A percentile compares a stretch with the other conserved stretches of the same genome.
phyloP scores from a whole-genome alignment of 2,797 vertebrate species.

The Aplochiton taeniatus region DNA sequence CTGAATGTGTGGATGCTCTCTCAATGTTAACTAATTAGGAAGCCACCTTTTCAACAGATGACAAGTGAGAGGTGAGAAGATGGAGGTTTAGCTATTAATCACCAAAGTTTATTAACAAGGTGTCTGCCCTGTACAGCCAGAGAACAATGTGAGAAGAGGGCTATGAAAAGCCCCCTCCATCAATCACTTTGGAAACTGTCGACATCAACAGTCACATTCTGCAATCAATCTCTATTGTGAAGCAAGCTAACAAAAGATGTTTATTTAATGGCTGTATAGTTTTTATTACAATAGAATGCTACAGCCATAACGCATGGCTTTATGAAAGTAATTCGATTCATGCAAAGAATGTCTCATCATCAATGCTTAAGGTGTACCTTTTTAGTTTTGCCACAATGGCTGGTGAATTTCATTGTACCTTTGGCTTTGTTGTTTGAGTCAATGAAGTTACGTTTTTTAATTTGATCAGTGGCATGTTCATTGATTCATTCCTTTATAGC shows the following conservation, averaged over 20 bases:
- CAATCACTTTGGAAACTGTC: slow-evolving; percentile 50
- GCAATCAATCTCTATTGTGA: slow-evolving; percentile 1
- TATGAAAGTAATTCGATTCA: too few species aligned
- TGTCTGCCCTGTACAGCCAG: slow-evolving; percentile 53
- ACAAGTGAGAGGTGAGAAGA: slow-evolving; percentile 55
- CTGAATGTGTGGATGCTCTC: slow-evolving; percentile 45
- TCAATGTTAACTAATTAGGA: slow-evolving; percentile 68
- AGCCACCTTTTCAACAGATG: slow-evolving; percentile 43
- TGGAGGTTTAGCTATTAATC: slow-evolving; percentile 64
- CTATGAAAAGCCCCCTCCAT: slow-evolving; percentile 48
- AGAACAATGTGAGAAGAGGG: slow-evolving; percentile 60
- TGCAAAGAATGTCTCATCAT: too few species aligned
- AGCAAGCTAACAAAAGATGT: not conserved
- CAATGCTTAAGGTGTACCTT: too few species aligned
- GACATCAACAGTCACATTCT: slow-evolving; percentile 20
- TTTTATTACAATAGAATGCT: too few species aligned
- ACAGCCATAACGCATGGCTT: too few species aligned
- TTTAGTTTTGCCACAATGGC: too few species aligned
- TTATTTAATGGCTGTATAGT: too few species aligned
- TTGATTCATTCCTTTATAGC: too few species aligned
- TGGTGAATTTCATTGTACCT: too few species aligned
- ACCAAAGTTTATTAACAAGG: slow-evolving; percentile 64
- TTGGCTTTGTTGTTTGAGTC: too few species aligned
- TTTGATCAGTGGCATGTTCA: too few species aligned
- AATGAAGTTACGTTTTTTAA: too few species aligned